Evolutionary conservation across 2,888 invertebrate species (phyloP).

Genomic region (Scaptomyza tumidula): DNA sequence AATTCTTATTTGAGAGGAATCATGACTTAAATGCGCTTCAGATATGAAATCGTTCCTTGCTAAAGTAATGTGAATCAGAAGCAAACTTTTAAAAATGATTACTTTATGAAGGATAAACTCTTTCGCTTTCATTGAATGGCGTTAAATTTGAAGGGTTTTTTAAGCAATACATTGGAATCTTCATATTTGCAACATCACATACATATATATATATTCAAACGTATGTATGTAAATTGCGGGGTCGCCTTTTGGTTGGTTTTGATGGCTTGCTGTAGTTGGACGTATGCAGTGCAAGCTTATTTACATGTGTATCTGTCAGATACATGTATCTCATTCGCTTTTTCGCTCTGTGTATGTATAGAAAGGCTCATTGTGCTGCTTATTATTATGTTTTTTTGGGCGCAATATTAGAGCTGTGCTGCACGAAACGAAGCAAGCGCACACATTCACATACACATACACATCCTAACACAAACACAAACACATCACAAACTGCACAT

Average conservation of each 20-base stretch:
- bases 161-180: too few relatives aligned
- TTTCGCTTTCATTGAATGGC: too few relatives aligned
- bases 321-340: constrained; percentile 17
- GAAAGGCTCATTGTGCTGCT: constrained; percentile 37
- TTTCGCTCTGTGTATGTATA: background rate
- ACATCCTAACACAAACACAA: background rate
- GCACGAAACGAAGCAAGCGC: constrained; percentile 62
- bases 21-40: too few relatives aligned
- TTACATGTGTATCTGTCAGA: constrained; percentile 49
- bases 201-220: too few relatives aligned
- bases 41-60: too few relatives aligned
- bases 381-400: constrained; percentile 54
- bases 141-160: too few relatives aligned
- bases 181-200: too few relatives aligned
- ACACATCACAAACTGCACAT: constrained; percentile 40
- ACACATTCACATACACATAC: constrained; percentile 15
- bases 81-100: too few relatives aligned
- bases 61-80: too few relatives aligned
- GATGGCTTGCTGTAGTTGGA: constrained; percentile 25
- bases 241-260: constrained; percentile 6
- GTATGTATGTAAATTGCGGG: constrained; percentile 24
- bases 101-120: too few relatives aligned
- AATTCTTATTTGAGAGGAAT: too few relatives aligned
- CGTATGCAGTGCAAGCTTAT: constrained; percentile 25
- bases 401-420: constrained; percentile 71